Conservation (phyloP, 2,888 invertebrate genomes). For the Spatulosminthurus flaviceps region DNA sequence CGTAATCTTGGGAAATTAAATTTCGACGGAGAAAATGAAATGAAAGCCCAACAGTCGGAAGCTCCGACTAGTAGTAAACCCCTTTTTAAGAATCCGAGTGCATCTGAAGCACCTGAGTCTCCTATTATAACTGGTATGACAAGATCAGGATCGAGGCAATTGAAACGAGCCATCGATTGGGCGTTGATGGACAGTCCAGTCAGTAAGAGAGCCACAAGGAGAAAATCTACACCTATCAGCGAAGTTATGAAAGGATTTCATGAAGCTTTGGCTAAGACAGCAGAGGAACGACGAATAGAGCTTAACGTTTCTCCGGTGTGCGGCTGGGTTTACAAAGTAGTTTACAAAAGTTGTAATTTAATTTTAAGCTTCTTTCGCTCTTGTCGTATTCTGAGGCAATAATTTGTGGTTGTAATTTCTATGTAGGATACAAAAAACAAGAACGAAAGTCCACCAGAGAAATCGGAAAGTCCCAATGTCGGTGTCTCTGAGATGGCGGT, state of each 20-base stretch:
- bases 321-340: not conserved
- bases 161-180: slow-evolving; percentile 41
- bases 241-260: slow-evolving; percentile 1
- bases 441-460: too few relatives aligned
- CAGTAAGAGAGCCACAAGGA: not conserved
- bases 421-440: too few relatives aligned
- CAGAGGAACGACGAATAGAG: not conserved
- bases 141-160: slow-evolving; percentile 38
- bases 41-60: not conserved
- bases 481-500: too few relatives aligned
- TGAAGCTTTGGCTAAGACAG: not conserved
- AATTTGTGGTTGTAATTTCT: too few relatives aligned
- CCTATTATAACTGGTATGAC: slow-evolving; percentile 39
- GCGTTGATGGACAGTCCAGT: slow-evolving; percentile 23
- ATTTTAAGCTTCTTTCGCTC: too few relatives aligned
- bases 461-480: too few relatives aligned
- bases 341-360: not conserved
- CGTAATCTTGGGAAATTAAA: not conserved
- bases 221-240: slow-evolving; percentile 31
- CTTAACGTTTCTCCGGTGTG: not conserved
- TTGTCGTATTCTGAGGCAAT: too few relatives aligned
- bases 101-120: slow-evolving; percentile 20
- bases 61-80: not conserved
- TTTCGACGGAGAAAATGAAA: not conserved
- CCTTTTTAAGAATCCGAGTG: not conserved